phyloP scores from a whole-genome alignment of 2,113 vertebrate genomes.

The Toxotes jaculatrix region DNA sequence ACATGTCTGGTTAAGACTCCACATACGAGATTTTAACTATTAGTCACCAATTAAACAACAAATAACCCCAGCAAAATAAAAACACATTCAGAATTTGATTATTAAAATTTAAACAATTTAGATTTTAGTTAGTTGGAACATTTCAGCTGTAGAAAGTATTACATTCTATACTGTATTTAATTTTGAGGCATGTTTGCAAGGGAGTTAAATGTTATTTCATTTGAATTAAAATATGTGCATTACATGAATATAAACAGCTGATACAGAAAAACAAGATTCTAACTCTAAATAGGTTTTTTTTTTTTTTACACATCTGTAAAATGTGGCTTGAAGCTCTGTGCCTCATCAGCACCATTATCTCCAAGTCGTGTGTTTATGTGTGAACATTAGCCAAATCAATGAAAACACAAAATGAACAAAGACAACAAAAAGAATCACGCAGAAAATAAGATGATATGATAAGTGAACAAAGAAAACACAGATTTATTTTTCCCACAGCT shows the following conservation, averaged over 20 bases:
- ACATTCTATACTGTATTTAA: no score
- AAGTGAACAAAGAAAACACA: conserved; percentile 17
- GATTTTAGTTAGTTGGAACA: no score
- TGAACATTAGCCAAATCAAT: neutral
- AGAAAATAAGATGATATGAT: conserved; percentile 47
- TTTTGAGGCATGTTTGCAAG: no score
- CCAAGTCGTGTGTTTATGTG: neutral
- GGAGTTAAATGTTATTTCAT: neutral
- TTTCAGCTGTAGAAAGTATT: no score
- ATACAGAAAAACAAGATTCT: neutral
- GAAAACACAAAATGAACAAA: conserved; percentile 7
- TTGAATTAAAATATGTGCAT: neutral
- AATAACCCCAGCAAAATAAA: no score
- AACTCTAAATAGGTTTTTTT: neutral
- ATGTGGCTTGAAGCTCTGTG: neutral
- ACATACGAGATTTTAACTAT: no score
- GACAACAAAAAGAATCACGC: conserved; percentile 24
- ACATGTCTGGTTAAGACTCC: no score
- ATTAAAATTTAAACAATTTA: no score
- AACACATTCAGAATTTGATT: no score
- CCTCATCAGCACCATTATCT: neutral
- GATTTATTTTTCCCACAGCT: conserved; percentile 54
- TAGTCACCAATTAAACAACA: no score
- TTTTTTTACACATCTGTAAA: conserved; percentile 4
- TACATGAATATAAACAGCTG: neutral